A percentile compares a stretch with the other conserved stretches of the same genome.
Evolutionary conservation across 2,113 vertebrate species (phyloP).

Genomic region (Uria aalge): DNA sequence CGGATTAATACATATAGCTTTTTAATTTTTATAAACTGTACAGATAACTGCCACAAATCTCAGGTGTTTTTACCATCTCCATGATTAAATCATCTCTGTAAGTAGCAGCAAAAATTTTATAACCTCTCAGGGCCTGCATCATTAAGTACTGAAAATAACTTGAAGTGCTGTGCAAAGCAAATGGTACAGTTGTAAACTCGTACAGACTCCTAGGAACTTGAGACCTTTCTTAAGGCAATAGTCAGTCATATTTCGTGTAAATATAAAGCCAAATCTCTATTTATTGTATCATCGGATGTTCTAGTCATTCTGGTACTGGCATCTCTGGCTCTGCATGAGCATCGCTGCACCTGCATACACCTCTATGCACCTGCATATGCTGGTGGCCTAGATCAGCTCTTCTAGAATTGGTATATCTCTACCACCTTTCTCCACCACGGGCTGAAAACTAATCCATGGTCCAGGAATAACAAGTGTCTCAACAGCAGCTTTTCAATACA

Average conservation of each 20-base stretch:
- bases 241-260: not conserved
- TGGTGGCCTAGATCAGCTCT: not conserved
- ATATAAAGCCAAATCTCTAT: not conserved
- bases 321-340: not conserved
- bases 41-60: constrained; percentile 1
- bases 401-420: not conserved
- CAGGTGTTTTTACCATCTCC: not conserved
- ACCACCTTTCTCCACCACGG: not conserved
- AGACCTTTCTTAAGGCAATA: not conserved
- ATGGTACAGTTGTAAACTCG: constrained; percentile 32
- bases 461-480: constrained; percentile 32
- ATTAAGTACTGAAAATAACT: constrained; percentile 57
- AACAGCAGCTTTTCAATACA: constrained; percentile 42
- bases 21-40: constrained; percentile 30
- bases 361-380: not conserved
- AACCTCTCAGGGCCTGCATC: constrained; percentile 37
- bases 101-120: constrained; percentile 50
- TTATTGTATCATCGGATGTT: not conserved
- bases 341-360: not conserved
- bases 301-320: not conserved
- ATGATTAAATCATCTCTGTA: constrained; percentile 47
- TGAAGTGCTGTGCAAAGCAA: constrained; percentile 26
- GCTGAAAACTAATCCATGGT: not conserved
- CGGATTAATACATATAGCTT: not conserved
- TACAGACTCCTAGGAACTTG: not conserved